These are phyloP conservation scores for Stomatorhinus ivindoensis DNA, from an alignment of 2,113 vertebrate species.

Conservation along the genomic window DNA sequence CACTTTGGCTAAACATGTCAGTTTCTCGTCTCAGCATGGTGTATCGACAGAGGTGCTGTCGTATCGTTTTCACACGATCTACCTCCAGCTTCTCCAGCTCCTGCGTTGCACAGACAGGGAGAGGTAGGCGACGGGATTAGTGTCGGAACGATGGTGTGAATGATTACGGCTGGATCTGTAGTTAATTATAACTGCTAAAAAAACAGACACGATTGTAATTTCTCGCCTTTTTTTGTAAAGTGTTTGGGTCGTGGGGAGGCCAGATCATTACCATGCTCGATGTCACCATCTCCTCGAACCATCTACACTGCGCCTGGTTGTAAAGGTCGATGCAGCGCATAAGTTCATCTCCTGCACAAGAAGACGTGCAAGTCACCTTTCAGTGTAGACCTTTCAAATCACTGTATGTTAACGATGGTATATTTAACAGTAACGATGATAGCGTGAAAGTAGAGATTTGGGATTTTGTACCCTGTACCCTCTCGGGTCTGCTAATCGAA, in stretches of 20 bases:
- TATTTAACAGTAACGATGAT: not conserved
- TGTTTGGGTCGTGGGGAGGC: not conserved
- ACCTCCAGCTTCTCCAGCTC: conserved; percentile 94
- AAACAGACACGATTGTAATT: not conserved
- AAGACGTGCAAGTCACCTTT: not conserved
- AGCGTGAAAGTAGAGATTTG: not conserved
- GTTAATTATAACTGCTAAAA: not conserved
- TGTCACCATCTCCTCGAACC: conserved; percentile 99
- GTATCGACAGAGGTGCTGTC: conserved; percentile 88
- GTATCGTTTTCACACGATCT: conserved; percentile 91
- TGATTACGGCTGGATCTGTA: not conserved
- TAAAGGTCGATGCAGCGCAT: conserved; percentile 97
- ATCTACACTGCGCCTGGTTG: conserved; percentile 94
- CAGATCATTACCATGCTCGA: conserved; percentile 72
- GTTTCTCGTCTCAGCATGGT: conserved; percentile 91
- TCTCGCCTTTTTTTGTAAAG: not conserved
- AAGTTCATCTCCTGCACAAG: conserved; percentile 79
- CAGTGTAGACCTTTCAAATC: not conserved
- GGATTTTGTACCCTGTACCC: not conserved
- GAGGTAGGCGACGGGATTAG: not conserved
- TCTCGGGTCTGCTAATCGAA: not conserved
- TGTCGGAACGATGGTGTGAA: not conserved
- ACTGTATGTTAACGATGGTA: not conserved
- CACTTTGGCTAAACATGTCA: conserved; percentile 99
- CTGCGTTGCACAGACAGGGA: conserved; percentile 46